A percentile compares a stretch with the other conserved stretches of the same genome.
Conservation (phyloP, 2,113 vertebrate genomes). For the Otis tarda region DNA sequence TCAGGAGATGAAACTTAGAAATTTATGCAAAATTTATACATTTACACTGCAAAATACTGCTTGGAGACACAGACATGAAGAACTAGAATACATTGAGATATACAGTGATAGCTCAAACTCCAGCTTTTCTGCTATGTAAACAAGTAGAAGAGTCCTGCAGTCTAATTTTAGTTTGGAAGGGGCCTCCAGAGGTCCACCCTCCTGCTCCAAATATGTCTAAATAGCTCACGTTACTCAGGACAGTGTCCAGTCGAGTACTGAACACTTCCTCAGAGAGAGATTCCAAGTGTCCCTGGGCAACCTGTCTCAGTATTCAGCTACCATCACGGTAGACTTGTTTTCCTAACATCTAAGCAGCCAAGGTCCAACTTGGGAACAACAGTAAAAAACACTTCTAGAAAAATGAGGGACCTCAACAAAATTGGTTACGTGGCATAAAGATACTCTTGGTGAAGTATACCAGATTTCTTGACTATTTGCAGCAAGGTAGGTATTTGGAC, state of each 20-base stretch:
- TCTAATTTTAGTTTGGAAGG: background rate
- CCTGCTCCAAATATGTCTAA: background rate
- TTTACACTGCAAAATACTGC: background rate
- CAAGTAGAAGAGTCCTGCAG: background rate
- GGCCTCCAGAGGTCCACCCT: background rate
- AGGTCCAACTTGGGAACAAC: background rate
- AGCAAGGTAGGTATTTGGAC: background rate
- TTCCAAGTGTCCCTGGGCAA: background rate
- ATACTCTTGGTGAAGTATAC: background rate
- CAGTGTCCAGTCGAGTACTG: background rate
- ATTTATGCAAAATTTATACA: background rate
- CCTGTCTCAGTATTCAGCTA: background rate
- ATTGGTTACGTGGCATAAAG: background rate
- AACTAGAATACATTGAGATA: background rate
- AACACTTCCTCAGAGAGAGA: background rate
- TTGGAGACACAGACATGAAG: background rate
- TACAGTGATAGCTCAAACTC: background rate
- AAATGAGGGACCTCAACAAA: background rate
- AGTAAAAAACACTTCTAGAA: background rate
- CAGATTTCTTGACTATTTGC: background rate
- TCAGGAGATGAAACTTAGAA: background rate
- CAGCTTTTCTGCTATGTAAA: background rate
- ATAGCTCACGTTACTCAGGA: background rate
- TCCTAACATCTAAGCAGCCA: background rate
- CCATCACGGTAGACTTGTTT: background rate